phyloP scores from a whole-genome alignment of 2,797 vertebrate genomes.

The Linurgus olivaceus region DNA sequence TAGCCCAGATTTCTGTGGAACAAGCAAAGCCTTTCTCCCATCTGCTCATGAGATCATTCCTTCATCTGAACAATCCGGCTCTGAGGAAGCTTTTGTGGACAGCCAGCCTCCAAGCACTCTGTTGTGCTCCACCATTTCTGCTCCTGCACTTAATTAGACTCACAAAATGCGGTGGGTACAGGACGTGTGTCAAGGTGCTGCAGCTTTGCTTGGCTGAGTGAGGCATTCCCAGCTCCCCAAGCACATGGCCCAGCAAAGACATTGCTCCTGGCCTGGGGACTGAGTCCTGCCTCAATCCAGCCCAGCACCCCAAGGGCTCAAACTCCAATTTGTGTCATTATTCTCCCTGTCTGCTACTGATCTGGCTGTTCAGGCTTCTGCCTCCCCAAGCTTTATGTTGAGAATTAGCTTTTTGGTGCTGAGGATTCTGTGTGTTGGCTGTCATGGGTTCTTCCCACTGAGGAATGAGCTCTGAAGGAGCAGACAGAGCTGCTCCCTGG shows the following conservation, averaged over 20 bases:
- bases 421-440: not conserved
- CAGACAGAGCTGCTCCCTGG: not conserved
- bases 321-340: not conserved
- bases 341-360: not conserved
- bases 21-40: slow-evolving; percentile 31
- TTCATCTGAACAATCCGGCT: not conserved
- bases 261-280: not conserved
- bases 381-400: rapidly evolving
- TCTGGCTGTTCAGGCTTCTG: not conserved
- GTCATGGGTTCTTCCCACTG: not conserved
- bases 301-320: not conserved
- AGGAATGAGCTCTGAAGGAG: not conserved
- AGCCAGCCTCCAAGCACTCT: not conserved
- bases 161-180: rapidly evolving
- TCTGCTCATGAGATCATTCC: slow-evolving; percentile 52
- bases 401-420: not conserved
- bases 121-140: not conserved
- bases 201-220: not conserved
- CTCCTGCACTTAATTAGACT: not conserved
- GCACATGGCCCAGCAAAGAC: not conserved
- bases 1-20: slow-evolving; percentile 35
- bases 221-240: not conserved
- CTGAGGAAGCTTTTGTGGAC: slow-evolving; percentile 27
- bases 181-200: not conserved
- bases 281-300: not conserved